Conservation (phyloP, 2,113 vertebrate genomes). For the Riparia riparia region DNA sequence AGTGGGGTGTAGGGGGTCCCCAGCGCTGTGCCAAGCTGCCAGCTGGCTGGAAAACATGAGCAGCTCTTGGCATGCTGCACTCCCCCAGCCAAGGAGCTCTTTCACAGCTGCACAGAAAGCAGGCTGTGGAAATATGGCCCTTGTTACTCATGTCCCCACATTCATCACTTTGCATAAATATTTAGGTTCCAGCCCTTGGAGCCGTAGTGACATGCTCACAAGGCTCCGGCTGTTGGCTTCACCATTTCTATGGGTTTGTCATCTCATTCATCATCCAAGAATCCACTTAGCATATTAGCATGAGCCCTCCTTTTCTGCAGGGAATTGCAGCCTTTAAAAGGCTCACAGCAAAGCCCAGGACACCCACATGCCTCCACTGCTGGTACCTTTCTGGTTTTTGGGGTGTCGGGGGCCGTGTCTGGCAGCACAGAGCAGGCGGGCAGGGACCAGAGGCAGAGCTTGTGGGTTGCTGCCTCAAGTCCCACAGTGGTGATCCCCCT, state of each 20-base stretch:
- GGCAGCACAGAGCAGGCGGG: background rate
- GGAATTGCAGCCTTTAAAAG: slow-evolving; percentile 2
- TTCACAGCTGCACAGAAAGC: background rate
- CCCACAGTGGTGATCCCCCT: background rate
- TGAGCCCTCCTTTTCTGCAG: background rate
- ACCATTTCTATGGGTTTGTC: background rate
- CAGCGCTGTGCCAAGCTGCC: background rate
- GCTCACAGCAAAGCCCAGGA: background rate
- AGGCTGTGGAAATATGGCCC: background rate
- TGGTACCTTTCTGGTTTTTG: background rate
- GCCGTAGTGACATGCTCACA: background rate
- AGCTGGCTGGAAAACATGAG: background rate
- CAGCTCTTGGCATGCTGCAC: rapidly evolving
- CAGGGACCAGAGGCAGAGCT: background rate
- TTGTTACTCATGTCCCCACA: background rate
- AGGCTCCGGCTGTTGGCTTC: background rate
- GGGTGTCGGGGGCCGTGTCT: background rate
- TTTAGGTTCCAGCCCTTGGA: slow-evolving; percentile 50
- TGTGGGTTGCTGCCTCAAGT: background rate
- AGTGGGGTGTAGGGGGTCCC: background rate
- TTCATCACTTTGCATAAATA: slow-evolving; percentile 53
- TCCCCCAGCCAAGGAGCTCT: background rate
- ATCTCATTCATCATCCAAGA: background rate
- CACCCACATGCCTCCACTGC: rapidly evolving
- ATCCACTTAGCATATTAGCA: background rate